Percentiles rank a stretch among this genome's conserved stretches.
Conservation (phyloP, 2,113 vertebrate genomes). For the Regulus satrapa region DNA sequence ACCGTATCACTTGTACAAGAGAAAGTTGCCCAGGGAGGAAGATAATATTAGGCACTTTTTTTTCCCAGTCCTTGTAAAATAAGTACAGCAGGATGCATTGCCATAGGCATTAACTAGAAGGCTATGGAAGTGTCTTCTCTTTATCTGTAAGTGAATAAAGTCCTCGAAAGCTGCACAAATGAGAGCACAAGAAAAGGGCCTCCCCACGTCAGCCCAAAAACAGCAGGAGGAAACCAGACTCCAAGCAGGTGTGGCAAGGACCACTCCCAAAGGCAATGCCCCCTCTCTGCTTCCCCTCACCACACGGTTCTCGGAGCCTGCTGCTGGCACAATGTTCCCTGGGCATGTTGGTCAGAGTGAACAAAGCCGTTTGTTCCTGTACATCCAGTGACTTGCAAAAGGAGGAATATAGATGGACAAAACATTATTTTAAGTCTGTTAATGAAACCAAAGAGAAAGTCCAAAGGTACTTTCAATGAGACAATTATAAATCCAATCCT, state of each 20-base stretch:
- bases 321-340: background rate
- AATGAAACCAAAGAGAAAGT: background rate
- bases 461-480: background rate
- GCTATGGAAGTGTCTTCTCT: background rate
- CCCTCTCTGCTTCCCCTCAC: background rate
- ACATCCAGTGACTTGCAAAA: background rate
- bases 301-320: background rate
- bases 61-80: background rate
- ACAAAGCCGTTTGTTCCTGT: background rate
- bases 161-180: background rate
- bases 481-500: background rate
- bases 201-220: background rate
- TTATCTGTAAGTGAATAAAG: background rate
- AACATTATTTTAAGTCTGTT: background rate
- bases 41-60: background rate
- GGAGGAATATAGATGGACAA: accelerated
- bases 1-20: background rate
- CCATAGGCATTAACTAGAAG: background rate
- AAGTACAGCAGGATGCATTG: background rate
- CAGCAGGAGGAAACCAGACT: background rate
- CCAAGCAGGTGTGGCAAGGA: accelerated
- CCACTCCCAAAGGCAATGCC: background rate
- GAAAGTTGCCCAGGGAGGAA: background rate
- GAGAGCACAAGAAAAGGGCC: background rate
- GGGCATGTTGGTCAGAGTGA: background rate